These are phyloP conservation scores for Pachyseris speciosa DNA, from an alignment of 64 coral and sea anemone species.

Conservation along the genomic window DNA sequence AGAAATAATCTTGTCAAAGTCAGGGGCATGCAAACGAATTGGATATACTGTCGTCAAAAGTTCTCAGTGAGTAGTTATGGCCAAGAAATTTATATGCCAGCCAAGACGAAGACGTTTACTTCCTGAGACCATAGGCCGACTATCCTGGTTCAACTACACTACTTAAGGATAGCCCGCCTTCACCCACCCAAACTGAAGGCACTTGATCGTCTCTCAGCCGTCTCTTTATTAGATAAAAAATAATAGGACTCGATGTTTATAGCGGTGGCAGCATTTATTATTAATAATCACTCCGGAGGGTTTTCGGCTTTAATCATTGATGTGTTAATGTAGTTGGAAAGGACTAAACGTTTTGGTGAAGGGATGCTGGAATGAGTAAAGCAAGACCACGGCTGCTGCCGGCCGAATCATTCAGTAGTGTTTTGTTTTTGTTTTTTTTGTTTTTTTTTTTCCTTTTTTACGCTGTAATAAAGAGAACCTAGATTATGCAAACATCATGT, in stretches of 20 bases:
- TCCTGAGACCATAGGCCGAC: not conserved
- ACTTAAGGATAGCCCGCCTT: slow-evolving; percentile 16
- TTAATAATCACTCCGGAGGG: not conserved
- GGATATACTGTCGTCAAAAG: not conserved
- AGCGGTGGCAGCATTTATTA: slow-evolving; percentile 35
- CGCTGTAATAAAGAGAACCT: too few species aligned
- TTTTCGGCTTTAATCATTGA: slow-evolving; percentile 23
- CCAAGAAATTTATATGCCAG: too few species aligned
- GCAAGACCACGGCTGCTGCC: too few species aligned
- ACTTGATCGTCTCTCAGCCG: not conserved
- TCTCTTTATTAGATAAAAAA: not conserved
- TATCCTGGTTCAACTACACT: slow-evolving; percentile 36
- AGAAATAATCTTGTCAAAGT: not conserved
- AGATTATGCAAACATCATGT: too few species aligned
- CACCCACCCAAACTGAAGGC: not conserved
- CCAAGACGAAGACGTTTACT: not conserved
- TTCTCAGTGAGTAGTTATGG: not conserved
- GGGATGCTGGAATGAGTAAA: not conserved
- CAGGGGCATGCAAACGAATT: not conserved
- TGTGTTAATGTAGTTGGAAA: slow-evolving; percentile 6
- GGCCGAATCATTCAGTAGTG: too few species aligned
- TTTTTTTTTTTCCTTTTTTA: too few species aligned
- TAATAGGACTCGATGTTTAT: not conserved
- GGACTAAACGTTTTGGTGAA: not conserved
- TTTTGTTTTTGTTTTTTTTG: too few species aligned